Percentiles rank a stretch among this genome's conserved stretches.
phyloP scores from a whole-genome alignment of 2,888 invertebrate genomes.

The Campoplex nolae region DNA sequence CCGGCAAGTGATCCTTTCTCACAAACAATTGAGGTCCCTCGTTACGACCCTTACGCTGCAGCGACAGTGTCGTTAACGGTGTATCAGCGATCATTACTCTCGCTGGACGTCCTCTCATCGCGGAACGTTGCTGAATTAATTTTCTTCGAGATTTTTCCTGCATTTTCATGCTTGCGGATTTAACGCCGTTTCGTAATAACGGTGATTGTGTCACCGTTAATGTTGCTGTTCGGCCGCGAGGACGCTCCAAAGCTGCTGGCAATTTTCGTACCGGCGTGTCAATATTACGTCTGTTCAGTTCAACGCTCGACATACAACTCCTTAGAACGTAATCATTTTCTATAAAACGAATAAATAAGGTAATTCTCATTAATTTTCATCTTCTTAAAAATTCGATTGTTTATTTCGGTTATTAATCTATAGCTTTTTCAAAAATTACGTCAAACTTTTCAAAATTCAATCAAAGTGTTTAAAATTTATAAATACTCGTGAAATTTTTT shows the following conservation, averaged over 20 bases:
- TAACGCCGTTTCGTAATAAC: conserved; percentile 21
- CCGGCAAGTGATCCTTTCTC: conserved; percentile 76
- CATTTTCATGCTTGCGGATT: conserved; percentile 8
- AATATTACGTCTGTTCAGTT: conserved; percentile 74
- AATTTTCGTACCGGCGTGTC: conserved; percentile 9
- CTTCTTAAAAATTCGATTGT: not conserved
- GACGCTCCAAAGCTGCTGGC: not conserved
- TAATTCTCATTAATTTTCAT: not conserved
- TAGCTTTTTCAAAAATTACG: not conserved
- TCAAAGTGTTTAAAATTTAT: not conserved
- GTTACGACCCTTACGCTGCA: conserved; percentile 71
- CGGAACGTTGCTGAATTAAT: conserved; percentile 12
- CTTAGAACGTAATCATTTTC: conserved; percentile 79
- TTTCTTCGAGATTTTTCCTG: conserved; percentile 23
- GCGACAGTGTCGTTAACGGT: conserved; percentile 77
- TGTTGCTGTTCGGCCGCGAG: conserved; percentile 1
- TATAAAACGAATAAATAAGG: conserved; percentile 46
- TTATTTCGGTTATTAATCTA: not conserved
- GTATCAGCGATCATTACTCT: conserved; percentile 71
- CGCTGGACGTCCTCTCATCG: conserved; percentile 22
- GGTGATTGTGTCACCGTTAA: conserved; percentile 21
- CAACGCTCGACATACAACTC: conserved; percentile 80
- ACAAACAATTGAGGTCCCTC: conserved; percentile 74
- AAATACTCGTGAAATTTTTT: no score
- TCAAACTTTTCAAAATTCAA: not conserved